phyloP scores from a whole-genome alignment of 2,113 vertebrate genomes.

The Halichoerus grypus region DNA sequence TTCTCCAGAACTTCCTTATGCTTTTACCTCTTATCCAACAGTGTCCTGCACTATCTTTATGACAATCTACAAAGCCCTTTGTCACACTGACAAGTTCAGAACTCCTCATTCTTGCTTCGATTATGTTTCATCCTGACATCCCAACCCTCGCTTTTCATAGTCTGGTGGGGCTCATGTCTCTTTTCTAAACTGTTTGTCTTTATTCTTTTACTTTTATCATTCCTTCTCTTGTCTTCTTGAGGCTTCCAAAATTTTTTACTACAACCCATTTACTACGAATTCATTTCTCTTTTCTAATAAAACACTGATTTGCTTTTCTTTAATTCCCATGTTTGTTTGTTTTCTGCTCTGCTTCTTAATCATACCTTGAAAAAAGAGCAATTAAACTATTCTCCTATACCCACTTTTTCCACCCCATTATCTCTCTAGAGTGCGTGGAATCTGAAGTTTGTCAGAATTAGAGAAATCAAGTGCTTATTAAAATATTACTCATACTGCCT shows the following conservation, averaged over 20 bases:
- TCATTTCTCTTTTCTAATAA: background rate
- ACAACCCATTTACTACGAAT: background rate
- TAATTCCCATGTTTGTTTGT: background rate
- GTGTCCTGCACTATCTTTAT: background rate
- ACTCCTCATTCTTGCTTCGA: background rate
- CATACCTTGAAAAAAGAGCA: background rate
- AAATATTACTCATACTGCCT: background rate
- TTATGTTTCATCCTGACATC: constrained; percentile 15
- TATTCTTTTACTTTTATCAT: constrained; percentile 27
- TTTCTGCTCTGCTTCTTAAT: background rate
- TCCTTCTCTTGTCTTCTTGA: background rate
- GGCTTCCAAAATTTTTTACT: background rate
- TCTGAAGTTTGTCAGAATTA: constrained; percentile 10
- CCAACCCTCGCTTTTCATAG: background rate
- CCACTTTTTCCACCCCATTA: background rate
- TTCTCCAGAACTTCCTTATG: background rate
- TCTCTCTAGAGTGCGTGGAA: background rate
- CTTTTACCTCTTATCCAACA: background rate
- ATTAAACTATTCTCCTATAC: background rate
- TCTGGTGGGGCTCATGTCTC: background rate
- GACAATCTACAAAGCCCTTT: background rate
- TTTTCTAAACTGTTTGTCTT: constrained; percentile 4
- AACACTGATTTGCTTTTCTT: background rate
- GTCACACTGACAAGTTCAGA: background rate
- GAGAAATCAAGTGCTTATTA: background rate